Evolutionary conservation across 2,888 invertebrate species (phyloP).

Genomic region (Girardia tigrina): DNA sequence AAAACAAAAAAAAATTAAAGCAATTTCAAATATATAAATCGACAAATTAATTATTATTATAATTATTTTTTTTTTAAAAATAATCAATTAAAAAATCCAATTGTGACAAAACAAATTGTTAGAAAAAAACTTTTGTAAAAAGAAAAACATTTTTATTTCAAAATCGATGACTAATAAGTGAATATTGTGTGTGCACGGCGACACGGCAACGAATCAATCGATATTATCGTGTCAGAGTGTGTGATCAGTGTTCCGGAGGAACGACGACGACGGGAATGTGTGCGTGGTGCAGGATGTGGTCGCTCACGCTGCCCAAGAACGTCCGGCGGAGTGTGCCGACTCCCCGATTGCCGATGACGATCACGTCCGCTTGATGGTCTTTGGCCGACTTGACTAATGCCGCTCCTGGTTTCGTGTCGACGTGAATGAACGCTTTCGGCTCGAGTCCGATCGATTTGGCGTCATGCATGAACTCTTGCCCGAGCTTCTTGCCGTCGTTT

Average conservation of each 20-base stretch:
- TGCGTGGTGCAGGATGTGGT: conserved; percentile 40
- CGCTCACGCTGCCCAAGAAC: conserved; percentile 40
- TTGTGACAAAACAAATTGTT: too few species aligned
- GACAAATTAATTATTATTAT: too few species aligned
- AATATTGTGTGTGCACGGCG: too few species aligned
- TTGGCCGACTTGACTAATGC: conserved; percentile 39
- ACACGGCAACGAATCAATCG: too few species aligned
- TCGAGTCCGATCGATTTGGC: conserved; percentile 32
- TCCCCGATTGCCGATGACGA: conserved; percentile 40
- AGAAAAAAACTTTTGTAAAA: too few species aligned
- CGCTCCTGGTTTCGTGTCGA: conserved; percentile 40
- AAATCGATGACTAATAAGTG: too few species aligned
- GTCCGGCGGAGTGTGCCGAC: conserved; percentile 39
- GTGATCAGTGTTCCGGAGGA: conserved; percentile 38
- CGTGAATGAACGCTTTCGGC: conserved; percentile 36
- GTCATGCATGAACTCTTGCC: conserved; percentile 35
- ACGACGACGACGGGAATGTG: conserved; percentile 40
- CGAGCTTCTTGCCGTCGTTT: conserved; percentile 34
- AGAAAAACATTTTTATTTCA: too few species aligned
- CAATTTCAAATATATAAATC: too few species aligned
- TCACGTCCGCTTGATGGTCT: conserved; percentile 39
- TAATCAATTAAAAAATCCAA: too few species aligned
- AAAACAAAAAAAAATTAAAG: too few species aligned
- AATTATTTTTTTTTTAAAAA: too few species aligned
- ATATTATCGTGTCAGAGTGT: too few species aligned